Evolutionary conservation across 2,797 vertebrate genomes (phyloP).

Genomic region (Sebastes kiyomatsui): DNA sequence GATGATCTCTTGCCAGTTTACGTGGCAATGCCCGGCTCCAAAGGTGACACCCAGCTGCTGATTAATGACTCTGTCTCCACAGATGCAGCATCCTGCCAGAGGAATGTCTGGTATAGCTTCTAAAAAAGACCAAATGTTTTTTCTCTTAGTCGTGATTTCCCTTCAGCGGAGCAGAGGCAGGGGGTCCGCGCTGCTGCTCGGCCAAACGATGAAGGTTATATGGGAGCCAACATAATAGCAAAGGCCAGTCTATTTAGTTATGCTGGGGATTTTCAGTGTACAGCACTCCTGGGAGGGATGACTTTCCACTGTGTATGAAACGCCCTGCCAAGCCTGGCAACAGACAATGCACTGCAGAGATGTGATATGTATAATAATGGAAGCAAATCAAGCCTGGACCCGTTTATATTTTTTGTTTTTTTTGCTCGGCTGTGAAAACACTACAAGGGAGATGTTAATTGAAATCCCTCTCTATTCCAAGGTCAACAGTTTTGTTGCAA

Average conservation of each 20-base stretch:
- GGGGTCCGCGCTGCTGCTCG: constrained; percentile 12
- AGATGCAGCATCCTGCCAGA: constrained; percentile 29
- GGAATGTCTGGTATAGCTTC: constrained; percentile 8
- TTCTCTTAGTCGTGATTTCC: constrained; percentile 23
- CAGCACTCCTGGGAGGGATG: constrained; percentile 57
- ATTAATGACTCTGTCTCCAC: constrained; percentile 20
- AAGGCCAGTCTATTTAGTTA: constrained; percentile 62
- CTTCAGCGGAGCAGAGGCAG: constrained; percentile 21
- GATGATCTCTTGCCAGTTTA: background rate
- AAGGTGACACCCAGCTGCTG: constrained; percentile 31
- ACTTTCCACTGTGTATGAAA: constrained; percentile 46
- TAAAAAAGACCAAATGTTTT: constrained; percentile 14
- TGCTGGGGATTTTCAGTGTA: constrained; percentile 51
- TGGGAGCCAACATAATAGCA: constrained; percentile 43
- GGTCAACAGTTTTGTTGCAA: constrained; percentile 42
- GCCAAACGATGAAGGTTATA: constrained; percentile 52
- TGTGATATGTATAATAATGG: constrained; percentile 73
- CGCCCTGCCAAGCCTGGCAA: constrained; percentile 58
- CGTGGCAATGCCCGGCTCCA: background rate
- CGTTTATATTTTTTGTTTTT: constrained; percentile 6
- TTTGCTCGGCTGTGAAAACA: constrained; percentile 44
- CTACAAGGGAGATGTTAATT: constrained; percentile 36
- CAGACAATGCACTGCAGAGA: constrained; percentile 65
- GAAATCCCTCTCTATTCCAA: constrained; percentile 37
- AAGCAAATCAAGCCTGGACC: constrained; percentile 53